phyloP scores from a whole-genome alignment of 2,888 invertebrate species.

The Euclidia mi region DNA sequence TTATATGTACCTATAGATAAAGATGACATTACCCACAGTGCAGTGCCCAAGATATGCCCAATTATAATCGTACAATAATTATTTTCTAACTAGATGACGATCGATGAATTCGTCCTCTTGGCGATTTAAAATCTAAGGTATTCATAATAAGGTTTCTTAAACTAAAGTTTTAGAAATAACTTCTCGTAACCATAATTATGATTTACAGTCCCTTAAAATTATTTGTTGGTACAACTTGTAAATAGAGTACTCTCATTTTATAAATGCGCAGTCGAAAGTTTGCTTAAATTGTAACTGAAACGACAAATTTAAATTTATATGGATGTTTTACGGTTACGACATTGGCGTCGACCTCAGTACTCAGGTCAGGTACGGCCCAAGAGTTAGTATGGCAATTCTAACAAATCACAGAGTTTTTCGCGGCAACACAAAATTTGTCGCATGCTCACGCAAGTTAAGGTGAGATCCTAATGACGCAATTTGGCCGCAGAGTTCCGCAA shows the following conservation, averaged over 20 bases:
- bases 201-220: constrained; percentile 20
- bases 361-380: constrained; percentile 39
- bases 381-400: constrained; percentile 52
- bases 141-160: no score
- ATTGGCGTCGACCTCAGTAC: constrained; percentile 36
- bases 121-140: no score
- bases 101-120: no score
- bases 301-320: constrained; percentile 39
- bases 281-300: constrained; percentile 28
- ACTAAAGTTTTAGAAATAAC: constrained; percentile 29
- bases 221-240: constrained; percentile 19
- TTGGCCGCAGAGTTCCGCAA: constrained; percentile 12
- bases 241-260: constrained; percentile 24
- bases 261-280: constrained; percentile 29
- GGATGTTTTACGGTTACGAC: constrained; percentile 43
- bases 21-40: no score
- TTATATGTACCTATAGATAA: no score
- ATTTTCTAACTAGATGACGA: no score
- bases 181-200: constrained; percentile 14
- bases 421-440: constrained; percentile 49
- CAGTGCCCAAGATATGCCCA: no score
- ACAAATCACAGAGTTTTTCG: constrained; percentile 55
- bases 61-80: no score
- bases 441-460: constrained; percentile 36
- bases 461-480: constrained; percentile 35